Evolutionary conservation across 2,113 vertebrate genomes (phyloP).

Genomic region (Rhagologus leucostigma): DNA sequence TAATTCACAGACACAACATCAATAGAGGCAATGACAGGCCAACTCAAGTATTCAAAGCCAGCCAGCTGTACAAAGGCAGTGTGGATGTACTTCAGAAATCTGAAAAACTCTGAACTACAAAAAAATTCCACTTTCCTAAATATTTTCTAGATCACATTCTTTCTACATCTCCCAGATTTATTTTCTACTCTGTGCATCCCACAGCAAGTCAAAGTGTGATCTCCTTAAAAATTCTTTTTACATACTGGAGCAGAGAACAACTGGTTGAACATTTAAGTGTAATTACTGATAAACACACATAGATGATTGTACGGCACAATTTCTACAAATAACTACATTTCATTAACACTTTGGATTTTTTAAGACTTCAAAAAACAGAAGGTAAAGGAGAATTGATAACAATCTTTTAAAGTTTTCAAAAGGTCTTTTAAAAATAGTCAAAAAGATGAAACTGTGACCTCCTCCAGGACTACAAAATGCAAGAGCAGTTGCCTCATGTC

Average conservation of each 20-base stretch:
- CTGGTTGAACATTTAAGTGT: not conserved
- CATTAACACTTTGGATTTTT: not conserved
- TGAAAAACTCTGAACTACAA: not conserved
- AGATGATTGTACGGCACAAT: not conserved
- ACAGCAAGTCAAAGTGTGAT: not conserved
- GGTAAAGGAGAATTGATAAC: not conserved
- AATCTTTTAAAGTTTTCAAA: not conserved
- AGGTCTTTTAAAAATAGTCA: not conserved
- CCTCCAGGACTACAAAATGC: not conserved
- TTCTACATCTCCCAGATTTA: not conserved
- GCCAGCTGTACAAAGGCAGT: not conserved
- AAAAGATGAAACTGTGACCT: not conserved
- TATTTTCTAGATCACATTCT: not conserved
- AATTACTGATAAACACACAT: not conserved
- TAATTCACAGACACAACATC: not conserved
- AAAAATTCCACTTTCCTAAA: not conserved
- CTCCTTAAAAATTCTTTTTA: not conserved
- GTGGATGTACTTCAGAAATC: not conserved
- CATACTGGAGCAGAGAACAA: not conserved
- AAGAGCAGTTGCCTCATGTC: not conserved
- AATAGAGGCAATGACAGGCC: not conserved
- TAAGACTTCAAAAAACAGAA: not conserved
- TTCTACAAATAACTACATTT: not conserved
- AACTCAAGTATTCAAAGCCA: not conserved
- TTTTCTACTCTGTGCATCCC: not conserved